Conservation (phyloP, 2,888 invertebrate genomes). For the Papilio gigon region DNA sequence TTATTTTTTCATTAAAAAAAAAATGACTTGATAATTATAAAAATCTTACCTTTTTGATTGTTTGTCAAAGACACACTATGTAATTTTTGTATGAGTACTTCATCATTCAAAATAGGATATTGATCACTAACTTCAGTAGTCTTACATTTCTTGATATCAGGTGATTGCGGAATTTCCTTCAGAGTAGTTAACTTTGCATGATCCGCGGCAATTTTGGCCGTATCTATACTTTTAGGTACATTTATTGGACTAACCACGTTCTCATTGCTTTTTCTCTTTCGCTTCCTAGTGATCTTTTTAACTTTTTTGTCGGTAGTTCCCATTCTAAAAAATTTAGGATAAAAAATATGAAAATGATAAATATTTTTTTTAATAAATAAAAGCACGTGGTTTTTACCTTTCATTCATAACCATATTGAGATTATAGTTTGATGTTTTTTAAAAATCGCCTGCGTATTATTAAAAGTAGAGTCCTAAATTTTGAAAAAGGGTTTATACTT, state of each 20-base stretch:
- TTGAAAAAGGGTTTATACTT: neutral
- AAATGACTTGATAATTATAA: too few species aligned
- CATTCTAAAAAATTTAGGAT: conserved; percentile 24
- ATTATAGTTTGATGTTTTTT: neutral
- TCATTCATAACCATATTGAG: conserved; percentile 27
- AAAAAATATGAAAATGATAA: neutral
- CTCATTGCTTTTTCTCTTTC: conserved; percentile 30
- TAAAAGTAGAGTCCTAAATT: neutral
- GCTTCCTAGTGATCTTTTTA: conserved; percentile 20
- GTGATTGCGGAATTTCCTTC: neutral
- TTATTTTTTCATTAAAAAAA: too few species aligned
- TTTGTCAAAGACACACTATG: conserved; percentile 63
- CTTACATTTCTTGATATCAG: conserved; percentile 27
- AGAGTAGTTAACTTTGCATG: conserved; percentile 5
- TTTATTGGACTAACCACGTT: neutral
- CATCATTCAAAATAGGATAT: conserved; percentile 64
- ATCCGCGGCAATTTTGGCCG: neutral
- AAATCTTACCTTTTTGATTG: conserved; percentile 71
- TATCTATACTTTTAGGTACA: neutral
- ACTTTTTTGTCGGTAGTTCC: conserved; percentile 17
- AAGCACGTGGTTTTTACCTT: conserved; percentile 13
- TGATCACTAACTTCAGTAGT: conserved; percentile 4
- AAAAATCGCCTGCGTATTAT: neutral
- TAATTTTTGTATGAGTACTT: conserved; percentile 59
- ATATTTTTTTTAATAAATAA: neutral